Base-by-base conservation (phyloP, 2,888 invertebrate genomes). In the Stenchaetothrips biformis region DNA sequence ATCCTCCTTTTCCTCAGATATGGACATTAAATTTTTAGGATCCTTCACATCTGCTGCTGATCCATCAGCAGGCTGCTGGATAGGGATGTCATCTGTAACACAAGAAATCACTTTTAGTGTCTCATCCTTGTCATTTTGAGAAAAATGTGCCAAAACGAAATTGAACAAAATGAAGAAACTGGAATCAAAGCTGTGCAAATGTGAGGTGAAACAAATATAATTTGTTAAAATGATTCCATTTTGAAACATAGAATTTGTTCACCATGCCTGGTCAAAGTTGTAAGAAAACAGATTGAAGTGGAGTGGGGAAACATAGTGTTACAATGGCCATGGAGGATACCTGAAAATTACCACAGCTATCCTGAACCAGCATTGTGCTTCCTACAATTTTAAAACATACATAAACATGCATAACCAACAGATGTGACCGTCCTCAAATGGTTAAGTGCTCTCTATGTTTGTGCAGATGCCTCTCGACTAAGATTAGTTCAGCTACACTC, bases 11-110 rank as follows among this genome's bases (percentile, higher is more conserved):
- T 93, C 93, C 85, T 93, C 93, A 1, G 90, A 90, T 83, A 93
- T 93, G 0, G 92, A 91, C 78, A 92, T 90, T 62, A 93, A 87
- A 84, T 90, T 87, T 77, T 80, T 81, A 7, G 80, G 62, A 16
- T 80, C 82, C 80, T 74, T 74, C 25, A 74, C 67, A 81, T 89
- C 89, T 77, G 89, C 89, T 2, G 89, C 88, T 81, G 92, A 92
- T 7, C 88, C 87, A 47, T 84, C 84, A 59, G 83, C 83, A 16
- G 90, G 90, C 79, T 91, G 90, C 89, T 95, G 95, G 85, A 95
- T 95, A 78, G 95, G 95, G 88, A 95, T 95, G 87, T 95, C 95
- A 89, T 95, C 95, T 95, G 89, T 81, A 89, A 82, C 49, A 47
- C 25, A 74, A 11, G 8, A 21, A 21, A 74, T 25, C 80, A 77